A percentile compares a stretch with the other conserved stretches of the same genome.
These are phyloP conservation scores for Ariopsis seemanni DNA, from an alignment of 2,113 vertebrate species.

Conservation along the genomic window DNA sequence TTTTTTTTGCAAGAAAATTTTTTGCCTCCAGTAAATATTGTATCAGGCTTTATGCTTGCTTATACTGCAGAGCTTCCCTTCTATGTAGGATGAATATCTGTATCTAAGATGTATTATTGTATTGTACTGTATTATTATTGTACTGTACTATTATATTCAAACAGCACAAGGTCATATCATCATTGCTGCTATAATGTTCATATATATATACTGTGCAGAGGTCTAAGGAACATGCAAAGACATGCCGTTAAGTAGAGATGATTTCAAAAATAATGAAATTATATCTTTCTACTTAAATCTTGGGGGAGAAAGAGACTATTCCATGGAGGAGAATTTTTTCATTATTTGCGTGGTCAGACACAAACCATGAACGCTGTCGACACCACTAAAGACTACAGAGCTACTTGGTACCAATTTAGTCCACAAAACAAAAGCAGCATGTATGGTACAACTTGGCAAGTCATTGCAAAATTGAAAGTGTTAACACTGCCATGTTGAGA, in stretches of 20 bases:
- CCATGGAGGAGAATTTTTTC: slow-evolving; percentile 57
- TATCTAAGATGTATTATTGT: not conserved
- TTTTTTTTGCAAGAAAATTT: not conserved
- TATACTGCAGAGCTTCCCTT: not conserved
- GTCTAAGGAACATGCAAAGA: not conserved
- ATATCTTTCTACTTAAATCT: not conserved
- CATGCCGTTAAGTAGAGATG: not conserved
- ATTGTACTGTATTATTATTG: too few relatives aligned
- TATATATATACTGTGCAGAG: too few relatives aligned
- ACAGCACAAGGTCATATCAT: too few relatives aligned
- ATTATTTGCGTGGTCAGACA: slow-evolving; percentile 63
- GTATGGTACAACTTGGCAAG: slow-evolving; percentile 17
- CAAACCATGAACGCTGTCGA: slow-evolving; percentile 61
- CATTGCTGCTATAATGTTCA: too few relatives aligned
- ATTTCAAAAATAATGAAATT: too few relatives aligned
- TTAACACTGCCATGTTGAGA: slow-evolving; percentile 22
- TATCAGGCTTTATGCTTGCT: not conserved
- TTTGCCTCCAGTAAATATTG: not conserved
- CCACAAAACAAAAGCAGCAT: slow-evolving; percentile 8
- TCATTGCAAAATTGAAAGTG: slow-evolving; percentile 25
- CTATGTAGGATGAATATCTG: not conserved
- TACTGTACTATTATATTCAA: too few relatives aligned
- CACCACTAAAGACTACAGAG: slow-evolving; percentile 48
- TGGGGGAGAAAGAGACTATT: slow-evolving; percentile 1
- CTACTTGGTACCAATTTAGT: not conserved